These are phyloP conservation scores for Pteronotus mesoamericanus DNA, from an alignment of 2,797 vertebrate genomes.

Conservation along the genomic window DNA sequence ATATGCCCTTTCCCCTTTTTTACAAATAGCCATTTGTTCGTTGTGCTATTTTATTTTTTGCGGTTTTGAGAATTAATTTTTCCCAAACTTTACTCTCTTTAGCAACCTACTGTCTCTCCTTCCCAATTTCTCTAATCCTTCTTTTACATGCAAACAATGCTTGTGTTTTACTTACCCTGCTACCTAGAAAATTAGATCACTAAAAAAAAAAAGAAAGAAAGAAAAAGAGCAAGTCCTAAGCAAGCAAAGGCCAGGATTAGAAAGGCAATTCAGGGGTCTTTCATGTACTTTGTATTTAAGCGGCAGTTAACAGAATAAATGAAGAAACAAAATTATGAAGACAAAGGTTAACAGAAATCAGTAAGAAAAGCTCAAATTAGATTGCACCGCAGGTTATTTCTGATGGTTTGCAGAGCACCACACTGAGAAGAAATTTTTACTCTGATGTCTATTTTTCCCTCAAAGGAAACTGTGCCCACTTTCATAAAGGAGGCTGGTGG, in stretches of 20 bases:
- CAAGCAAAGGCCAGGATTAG: not conserved
- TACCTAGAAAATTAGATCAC: not conserved
- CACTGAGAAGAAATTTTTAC: not conserved
- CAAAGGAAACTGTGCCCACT: slow-evolving; percentile 95
- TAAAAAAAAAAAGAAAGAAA: not conserved
- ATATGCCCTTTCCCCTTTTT: not conserved
- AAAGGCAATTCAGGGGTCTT: not conserved
- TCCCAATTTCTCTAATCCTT: not conserved
- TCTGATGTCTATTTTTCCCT: slow-evolving; percentile 1
- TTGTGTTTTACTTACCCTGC: slow-evolving; percentile 20
- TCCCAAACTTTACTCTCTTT: not conserved
- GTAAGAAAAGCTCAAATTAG: not conserved
- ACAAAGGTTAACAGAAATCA: not conserved
- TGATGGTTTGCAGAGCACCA: not conserved
- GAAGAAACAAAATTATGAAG: not conserved
- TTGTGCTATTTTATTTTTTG: not conserved
- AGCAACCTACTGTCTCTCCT: not conserved
- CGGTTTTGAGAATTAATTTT: slow-evolving; percentile 8
- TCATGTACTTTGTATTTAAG: not conserved
- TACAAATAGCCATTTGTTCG: not conserved
- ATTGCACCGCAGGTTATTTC: fast-evolving
- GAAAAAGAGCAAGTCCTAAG: not conserved
- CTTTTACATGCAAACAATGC: not conserved
- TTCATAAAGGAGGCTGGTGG: slow-evolving; percentile 98
- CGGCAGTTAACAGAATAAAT: not conserved